Base-by-base conservation (phyloP, 2,797 vertebrate species). In the Hoplostethus atlanticus region DNA sequence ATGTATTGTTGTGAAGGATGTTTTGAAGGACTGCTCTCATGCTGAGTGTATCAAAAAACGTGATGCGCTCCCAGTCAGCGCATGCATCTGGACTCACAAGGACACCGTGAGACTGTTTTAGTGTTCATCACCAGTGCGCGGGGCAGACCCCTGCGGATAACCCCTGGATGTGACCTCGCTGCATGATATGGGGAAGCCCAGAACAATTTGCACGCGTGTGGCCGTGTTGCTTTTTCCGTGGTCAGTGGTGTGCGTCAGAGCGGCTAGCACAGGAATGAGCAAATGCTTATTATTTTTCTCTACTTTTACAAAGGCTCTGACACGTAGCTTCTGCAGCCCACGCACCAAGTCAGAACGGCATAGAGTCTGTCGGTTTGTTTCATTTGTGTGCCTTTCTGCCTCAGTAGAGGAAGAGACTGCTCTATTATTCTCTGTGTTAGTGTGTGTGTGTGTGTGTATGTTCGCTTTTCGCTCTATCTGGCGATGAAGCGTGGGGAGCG, bases 1-100 rank as follows among this genome's bases (percentile, higher is more conserved):
- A 13, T 25, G 13, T 44, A 2, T 64, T 70, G 36, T 47, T 63
- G 25, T 16, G 55, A 63, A 70, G 51, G 61, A 61, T 76, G 59
- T 30, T 64, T 21, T 57, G 44, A 76, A 62, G 47, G 56, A 59
- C 71, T 59, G 59, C 75, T 84, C 79, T 74, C 80, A 86, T 47
- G 68, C 58, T 48, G 58, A 52, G 61, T 53, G 60, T 61, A 51
- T 58, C 53, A 51, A 58, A 73, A 21, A 50, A 46, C 9, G 46
- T 50, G 80, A 89, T 84, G 79, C 81, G 65, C 77, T 63, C 68
- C 75, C 31, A 56, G 68, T 72, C 46, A 7, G 46, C 10, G 17
- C 28, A 4, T 44, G 69, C 81, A 86, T 87, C 87, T 88, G 88
- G 82, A 84, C 76, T 70, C 67, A 62, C 73, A 79, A 80, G 75